A percentile compares a stretch with the other conserved stretches of the same genome.
Conservation (phyloP, 2,888 invertebrate species). For the Aleiodes testaceus region DNA sequence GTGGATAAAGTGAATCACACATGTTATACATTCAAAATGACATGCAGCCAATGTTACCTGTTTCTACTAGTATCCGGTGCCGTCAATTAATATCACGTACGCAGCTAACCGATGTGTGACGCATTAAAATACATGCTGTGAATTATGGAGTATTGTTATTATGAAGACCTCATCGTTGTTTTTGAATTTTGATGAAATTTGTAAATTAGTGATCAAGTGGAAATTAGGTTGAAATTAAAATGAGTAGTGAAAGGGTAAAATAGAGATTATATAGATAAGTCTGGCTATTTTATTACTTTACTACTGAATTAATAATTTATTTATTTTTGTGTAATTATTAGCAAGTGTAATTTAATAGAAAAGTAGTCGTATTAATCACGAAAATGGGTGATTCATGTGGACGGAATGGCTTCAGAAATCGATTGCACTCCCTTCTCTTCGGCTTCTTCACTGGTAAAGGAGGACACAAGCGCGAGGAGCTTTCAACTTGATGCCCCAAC, state of each 20-base stretch:
- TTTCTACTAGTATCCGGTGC: conserved; percentile 13
- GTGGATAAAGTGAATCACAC: neutral
- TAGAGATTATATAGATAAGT: too few species aligned
- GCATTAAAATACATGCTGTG: conserved; percentile 1
- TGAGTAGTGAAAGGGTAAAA: neutral
- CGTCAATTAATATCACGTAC: conserved; percentile 27
- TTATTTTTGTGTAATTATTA: neutral
- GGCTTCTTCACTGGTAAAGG: neutral
- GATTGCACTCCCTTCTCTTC: neutral
- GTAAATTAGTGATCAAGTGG: neutral
- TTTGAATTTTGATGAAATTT: neutral
- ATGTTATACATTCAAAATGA: conserved; percentile 13
- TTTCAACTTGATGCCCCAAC: conserved; percentile 8
- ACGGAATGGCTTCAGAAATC: conserved; percentile 15
- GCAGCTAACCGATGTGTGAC: neutral
- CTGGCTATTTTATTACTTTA: too few species aligned
- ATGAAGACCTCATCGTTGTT: neutral
- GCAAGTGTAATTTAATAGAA: conserved; percentile 15
- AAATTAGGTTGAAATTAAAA: neutral
- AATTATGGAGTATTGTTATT: neutral
- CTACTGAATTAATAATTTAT: neutral
- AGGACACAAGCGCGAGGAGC: conserved; percentile 8
- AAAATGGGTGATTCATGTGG: conserved; percentile 26
- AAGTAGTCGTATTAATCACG: conserved; percentile 12
- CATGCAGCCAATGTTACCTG: conserved; percentile 23